These are phyloP conservation scores for Myiotriccus ornatus DNA, from an alignment of 2,797 vertebrate species.

Conservation along the genomic window DNA sequence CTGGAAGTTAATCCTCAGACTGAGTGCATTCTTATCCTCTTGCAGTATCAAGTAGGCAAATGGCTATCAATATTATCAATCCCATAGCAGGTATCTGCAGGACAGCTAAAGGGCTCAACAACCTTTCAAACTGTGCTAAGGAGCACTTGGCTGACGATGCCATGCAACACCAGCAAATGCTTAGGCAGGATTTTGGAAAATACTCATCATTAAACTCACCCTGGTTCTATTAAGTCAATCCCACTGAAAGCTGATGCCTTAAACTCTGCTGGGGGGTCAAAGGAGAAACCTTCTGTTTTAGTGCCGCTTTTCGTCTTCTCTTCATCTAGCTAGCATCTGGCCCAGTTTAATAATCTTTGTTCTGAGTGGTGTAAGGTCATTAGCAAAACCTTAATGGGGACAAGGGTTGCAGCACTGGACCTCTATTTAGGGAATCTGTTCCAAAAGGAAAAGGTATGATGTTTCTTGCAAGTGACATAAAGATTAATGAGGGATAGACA, in stretches of 20 bases:
- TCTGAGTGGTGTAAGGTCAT: constrained; percentile 1
- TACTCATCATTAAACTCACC: background rate
- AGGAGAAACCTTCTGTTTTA: background rate
- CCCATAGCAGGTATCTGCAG: background rate
- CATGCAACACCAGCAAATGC: background rate
- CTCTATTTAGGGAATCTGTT: constrained; percentile 28
- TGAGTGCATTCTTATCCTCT: background rate
- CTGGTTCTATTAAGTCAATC: background rate
- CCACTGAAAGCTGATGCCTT: constrained; percentile 21
- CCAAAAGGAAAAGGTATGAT: constrained; percentile 23
- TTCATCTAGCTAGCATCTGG: background rate
- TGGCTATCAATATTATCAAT: background rate
- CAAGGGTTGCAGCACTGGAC: background rate
- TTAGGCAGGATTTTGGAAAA: background rate
- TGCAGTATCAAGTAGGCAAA: background rate
- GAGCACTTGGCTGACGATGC: background rate
- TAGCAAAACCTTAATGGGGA: constrained; percentile 19
- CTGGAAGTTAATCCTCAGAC: background rate
- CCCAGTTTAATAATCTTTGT: background rate
- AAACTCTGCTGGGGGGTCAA: background rate
- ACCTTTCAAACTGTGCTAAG: background rate
- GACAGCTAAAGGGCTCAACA: background rate
- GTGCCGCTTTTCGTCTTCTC: background rate
- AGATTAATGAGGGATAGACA: constrained; percentile 59
- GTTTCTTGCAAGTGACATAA: constrained; percentile 49